A percentile compares a stretch with the other conserved stretches of the same genome.
Evolutionary conservation across 2,888 invertebrate species (phyloP).

Genomic region (Drosophila stalkeri): DNA sequence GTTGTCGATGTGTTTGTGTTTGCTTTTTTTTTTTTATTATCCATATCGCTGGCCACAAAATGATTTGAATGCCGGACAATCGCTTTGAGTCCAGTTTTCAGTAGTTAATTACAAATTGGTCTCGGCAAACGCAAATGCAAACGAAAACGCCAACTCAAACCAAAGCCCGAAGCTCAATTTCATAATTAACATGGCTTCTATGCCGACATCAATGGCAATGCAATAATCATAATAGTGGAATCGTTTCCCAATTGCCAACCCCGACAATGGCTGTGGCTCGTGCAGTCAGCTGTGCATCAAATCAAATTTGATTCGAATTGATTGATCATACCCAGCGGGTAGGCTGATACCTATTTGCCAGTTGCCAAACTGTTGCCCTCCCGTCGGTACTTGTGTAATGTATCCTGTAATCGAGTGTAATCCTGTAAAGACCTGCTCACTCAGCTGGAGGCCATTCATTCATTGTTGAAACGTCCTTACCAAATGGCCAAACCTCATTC

Average conservation of each 20-base stretch:
- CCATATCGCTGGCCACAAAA: conserved; percentile 44
- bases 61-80: conserved; percentile 65
- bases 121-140: neutral
- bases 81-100: conserved; percentile 36
- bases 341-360: conserved; percentile 30
- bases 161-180: conserved; percentile 55
- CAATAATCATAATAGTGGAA: conserved; percentile 53
- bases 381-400: conserved; percentile 71
- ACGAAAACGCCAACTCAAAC: neutral
- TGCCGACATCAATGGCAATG: conserved; percentile 43
- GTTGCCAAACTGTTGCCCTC: conserved; percentile 34
- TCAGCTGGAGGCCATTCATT: conserved; percentile 76
- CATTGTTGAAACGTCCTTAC: conserved; percentile 54
- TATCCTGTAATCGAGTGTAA: conserved; percentile 81
- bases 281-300: conserved; percentile 53
- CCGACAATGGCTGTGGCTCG: conserved; percentile 37
- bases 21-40: conserved; percentile 25
- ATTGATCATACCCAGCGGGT: conserved; percentile 85
- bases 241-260: conserved; percentile 28
- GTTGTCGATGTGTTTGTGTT: conserved; percentile 7
- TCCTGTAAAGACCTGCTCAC: conserved; percentile 81
- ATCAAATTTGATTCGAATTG: conserved; percentile 81
- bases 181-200: conserved; percentile 69
- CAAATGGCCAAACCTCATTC: conserved; percentile 20
- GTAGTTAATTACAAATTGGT: conserved; percentile 42